Base-by-base conservation (phyloP, 2,888 invertebrate species). In the Ernsta delagoae region DNA sequence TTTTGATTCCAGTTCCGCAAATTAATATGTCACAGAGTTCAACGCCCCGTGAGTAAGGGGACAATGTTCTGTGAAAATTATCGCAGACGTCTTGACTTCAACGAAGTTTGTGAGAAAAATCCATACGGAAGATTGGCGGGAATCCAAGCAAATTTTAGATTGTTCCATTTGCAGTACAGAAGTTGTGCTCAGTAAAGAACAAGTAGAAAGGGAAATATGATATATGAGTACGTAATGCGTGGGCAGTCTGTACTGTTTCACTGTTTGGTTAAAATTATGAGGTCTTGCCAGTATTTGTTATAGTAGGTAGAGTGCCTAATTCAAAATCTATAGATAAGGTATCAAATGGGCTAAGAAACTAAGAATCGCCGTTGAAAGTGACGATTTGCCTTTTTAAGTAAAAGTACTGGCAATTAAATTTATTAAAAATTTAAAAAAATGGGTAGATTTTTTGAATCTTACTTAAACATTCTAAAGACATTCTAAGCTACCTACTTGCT, bases 81-180 rank as follows among this genome's bases (percentile, higher is more conserved):
- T 70, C 67, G 69, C 71, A 71, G 73, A 75, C 75, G 70, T 70
- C 72, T 61, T 71, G 67, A 60, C 16, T 50, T 50, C 7, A 12
- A 71, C 71, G 3, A 67, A 67, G 64, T 70, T 65, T 65, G 69
- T 63, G 62, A 43, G 71, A 73, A 74, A 75, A 75, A 74, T 75
- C 71, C 65, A 67, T 73, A 70, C 61, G 39, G 62, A 50, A 50
- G 16, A 41, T 70, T 74, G 75, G 75, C 74, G 60, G 61, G 39
- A 57, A 43, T 75, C 75, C 75, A 75, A 72, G 63, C 31, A 57
- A 59, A 57, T 59, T 62, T 69, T 59, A 34, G 24, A 45, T 36
- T 8, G 12, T 50, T 41, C 61, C 41, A 53, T 66, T 66, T 66
- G 57, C 57, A 48, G 57, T 65, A 54, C 41, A 8, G 11, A 48